These are phyloP conservation scores for Trichonephila inaurata DNA, from an alignment of 1,140 invertebrate species.

Conservation along the genomic window DNA sequence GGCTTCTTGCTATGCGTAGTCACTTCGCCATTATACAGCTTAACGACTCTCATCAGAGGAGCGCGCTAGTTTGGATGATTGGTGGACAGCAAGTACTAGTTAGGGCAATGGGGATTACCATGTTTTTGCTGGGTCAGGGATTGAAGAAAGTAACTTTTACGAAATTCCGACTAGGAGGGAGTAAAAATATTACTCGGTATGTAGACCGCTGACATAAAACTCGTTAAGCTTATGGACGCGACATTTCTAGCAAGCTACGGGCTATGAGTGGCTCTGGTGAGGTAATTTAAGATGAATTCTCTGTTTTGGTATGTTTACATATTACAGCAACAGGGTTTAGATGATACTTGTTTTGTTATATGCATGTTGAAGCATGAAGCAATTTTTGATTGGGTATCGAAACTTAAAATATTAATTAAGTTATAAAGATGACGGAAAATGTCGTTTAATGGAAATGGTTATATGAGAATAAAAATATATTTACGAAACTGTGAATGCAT, in stretches of 20 bases:
- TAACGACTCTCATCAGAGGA: conserved; percentile 15
- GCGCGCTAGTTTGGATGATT: not conserved
- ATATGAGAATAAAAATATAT: no score
- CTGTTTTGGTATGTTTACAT: no score
- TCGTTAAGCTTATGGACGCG: not conserved
- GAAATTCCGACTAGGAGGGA: not conserved
- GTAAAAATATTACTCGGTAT: not conserved
- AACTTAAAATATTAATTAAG: no score
- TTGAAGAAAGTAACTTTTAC: conserved; percentile 21
- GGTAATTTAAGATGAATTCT: not conserved
- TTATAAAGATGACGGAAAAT: no score
- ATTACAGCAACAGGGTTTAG: no score
- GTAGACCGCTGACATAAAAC: not conserved
- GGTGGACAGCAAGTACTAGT: not conserved
- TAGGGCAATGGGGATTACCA: conserved; percentile 18
- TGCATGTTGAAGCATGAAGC: no score
- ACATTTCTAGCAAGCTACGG: not conserved
- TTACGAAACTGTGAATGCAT: no score
- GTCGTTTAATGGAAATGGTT: no score
- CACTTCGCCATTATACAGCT: conserved; percentile 14
- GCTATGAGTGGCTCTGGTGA: not conserved
- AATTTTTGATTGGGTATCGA: no score
- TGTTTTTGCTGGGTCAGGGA: conserved; percentile 24
- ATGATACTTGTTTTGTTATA: no score
- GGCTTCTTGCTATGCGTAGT: conserved; percentile 20